Evolutionary conservation across 2,797 vertebrate genomes (phyloP).

Genomic region (Rhynchotus rufescens): DNA sequence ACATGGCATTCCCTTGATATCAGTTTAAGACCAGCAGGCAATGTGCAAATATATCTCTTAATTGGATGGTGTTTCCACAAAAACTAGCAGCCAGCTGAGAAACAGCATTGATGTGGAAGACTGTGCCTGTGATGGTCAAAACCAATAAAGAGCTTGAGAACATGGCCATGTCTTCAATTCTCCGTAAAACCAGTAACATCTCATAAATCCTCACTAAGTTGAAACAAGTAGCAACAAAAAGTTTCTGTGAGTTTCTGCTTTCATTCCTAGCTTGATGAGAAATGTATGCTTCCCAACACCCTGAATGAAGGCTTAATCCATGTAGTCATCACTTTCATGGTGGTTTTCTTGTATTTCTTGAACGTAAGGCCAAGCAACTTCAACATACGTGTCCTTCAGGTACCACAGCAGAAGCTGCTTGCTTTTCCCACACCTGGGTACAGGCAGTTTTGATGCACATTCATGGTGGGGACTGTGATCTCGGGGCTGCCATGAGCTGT

Average conservation of each 20-base stretch:
- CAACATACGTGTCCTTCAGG: background rate
- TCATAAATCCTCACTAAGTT: background rate
- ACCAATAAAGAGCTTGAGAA: background rate
- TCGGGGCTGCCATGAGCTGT: background rate
- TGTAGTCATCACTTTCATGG: background rate
- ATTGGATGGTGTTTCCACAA: background rate
- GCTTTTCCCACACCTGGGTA: background rate
- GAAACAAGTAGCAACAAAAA: background rate
- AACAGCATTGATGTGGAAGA: background rate
- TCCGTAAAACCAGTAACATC: background rate
- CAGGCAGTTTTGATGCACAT: background rate
- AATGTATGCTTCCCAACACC: background rate
- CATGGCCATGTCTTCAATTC: background rate
- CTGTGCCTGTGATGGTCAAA: background rate
- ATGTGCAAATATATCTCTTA: background rate
- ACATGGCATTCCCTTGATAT: background rate
- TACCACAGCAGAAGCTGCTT: background rate
- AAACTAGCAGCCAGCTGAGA: background rate
- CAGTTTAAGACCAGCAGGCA: background rate
- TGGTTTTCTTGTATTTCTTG: background rate
- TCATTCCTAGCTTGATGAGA: background rate
- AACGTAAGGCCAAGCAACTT: background rate
- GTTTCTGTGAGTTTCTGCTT: background rate
- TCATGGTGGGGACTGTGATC: background rate
- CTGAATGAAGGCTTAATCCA: background rate